Percentiles rank a stretch among this genome's conserved stretches.
Conservation (phyloP, 1,140 invertebrate genomes). For the honey bee (Apis mellifera) region DNA sequence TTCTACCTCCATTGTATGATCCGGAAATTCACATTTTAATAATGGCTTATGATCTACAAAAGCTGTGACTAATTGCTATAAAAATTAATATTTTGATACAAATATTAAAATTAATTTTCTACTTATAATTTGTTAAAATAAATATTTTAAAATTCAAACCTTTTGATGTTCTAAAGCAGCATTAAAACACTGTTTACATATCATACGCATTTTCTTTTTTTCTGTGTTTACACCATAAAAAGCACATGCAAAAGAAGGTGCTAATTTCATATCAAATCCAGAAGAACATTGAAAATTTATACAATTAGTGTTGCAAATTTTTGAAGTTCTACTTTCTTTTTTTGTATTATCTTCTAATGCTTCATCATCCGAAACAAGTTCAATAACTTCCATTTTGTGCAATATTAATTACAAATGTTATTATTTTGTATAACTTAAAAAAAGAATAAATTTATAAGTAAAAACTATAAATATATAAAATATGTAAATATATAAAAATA, state of each 20-base stretch:
- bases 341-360: slow-evolving; percentile 38
- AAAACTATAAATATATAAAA: not conserved
- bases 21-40: slow-evolving; percentile 80
- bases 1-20: slow-evolving; percentile 82
- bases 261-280: slow-evolving; percentile 76
- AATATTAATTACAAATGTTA: not conserved
- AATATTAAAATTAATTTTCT: not conserved
- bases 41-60: slow-evolving; percentile 76
- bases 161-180: slow-evolving; percentile 77
- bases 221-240: slow-evolving; percentile 80
- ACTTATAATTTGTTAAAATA: slow-evolving; percentile 14
- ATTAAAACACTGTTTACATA: slow-evolving; percentile 81
- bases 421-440: not conserved
- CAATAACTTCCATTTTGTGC: slow-evolving; percentile 70
- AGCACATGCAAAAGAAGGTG: slow-evolving; percentile 81
- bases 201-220: slow-evolving; percentile 78
- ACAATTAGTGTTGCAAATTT: slow-evolving; percentile 77
- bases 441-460: not conserved
- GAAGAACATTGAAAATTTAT: slow-evolving; percentile 82
- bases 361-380: slow-evolving; percentile 77
- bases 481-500: not conserved
- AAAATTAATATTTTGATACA: slow-evolving; percentile 22
- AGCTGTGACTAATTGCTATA: slow-evolving; percentile 74
- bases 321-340: slow-evolving; percentile 56
- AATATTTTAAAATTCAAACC: slow-evolving; percentile 60